Evolutionary conservation across 2,888 invertebrate species (phyloP), one percentile per base, ranked within the genome.

Genomic region (Cerastis leucographa): DNA sequence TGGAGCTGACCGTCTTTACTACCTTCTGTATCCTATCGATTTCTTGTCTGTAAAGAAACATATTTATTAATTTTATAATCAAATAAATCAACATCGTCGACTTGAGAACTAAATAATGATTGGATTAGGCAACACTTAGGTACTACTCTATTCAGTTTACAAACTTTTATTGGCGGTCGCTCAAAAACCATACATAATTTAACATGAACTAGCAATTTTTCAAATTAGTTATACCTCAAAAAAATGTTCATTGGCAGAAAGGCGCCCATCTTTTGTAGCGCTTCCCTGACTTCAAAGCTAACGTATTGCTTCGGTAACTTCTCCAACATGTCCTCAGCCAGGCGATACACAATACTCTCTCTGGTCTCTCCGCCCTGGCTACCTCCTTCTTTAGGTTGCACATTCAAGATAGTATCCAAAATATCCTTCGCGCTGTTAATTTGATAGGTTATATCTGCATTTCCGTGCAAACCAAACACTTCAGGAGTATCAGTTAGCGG

Each of bases 361-460:
- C 99, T 97, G 0, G 99, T 98, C 96, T 99, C 99, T 0, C 99
- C 99, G 0, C 99, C 99, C 80, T 98, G 98, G 35, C 98, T 97
- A 0, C 98, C 99, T 11, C 99, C 98, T 96, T 99, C 99, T 92
- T 99, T 99, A 0, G 99, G 99, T 92, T 99, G 99, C n/a, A 99
- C 99, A 92, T 98, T 99, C 62, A 99, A 97, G 89, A 99, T 99
- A 0, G 99, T 99, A 91, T 99, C 99, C 90, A 99, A 97, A 91
- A 99, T 99, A 86, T 98, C 98, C 95, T 99, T 99, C 44, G 99
- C 99, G 66, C 99, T 99, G 92, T 99, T 99, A 83, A 99, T 99
- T 95, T 99, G 99, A 95, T 99, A 99, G 89, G 99, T 99, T 85
- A 99, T 99, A 92, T 99, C 99, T 71, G 99, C 99, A 95, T 99